phyloP scores from a whole-genome alignment of 2,888 invertebrate genomes.

The Amblyteles armatorius region DNA sequence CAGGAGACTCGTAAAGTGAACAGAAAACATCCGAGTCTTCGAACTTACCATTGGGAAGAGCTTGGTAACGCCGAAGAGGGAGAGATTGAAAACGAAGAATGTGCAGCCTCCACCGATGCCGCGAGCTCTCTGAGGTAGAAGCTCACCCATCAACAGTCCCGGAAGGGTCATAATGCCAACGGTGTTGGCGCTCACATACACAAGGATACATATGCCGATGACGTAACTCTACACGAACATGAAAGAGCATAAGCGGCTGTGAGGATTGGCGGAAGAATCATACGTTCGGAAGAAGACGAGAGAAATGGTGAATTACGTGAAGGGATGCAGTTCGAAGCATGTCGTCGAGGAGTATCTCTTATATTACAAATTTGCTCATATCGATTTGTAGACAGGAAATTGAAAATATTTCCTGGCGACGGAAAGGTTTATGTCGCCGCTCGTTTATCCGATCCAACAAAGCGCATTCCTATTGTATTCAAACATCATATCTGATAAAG shows the following conservation, averaged over 20 bases:
- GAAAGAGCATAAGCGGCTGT: background rate
- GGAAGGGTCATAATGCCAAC: constrained; percentile 91
- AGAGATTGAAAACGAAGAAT: constrained; percentile 90
- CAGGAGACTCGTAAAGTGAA: background rate
- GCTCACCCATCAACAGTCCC: constrained; percentile 91
- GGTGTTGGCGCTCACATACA: constrained; percentile 91
- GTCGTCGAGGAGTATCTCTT: constrained; percentile 6
- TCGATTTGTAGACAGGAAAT: constrained; percentile 44
- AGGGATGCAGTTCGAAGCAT: background rate
- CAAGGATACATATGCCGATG: constrained; percentile 86
- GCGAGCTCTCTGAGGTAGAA: constrained; percentile 90
- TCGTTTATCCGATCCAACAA: background rate
- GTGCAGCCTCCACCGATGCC: constrained; percentile 91
- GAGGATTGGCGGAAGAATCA: constrained; percentile 1
- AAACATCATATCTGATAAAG: background rate
- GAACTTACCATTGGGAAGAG: constrained; percentile 88
- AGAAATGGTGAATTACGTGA: background rate
- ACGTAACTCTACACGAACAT: constrained; percentile 79
- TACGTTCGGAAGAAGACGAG: constrained; percentile 23
- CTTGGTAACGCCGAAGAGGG: constrained; percentile 90
- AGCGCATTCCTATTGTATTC: background rate
- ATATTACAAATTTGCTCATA: background rate
- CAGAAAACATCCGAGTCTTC: background rate
- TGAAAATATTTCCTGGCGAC: constrained; percentile 36
- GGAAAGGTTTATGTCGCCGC: background rate